Evolutionary conservation across 2,888 invertebrate genomes (phyloP).

Genomic region (Cataglyphis albicans): DNA sequence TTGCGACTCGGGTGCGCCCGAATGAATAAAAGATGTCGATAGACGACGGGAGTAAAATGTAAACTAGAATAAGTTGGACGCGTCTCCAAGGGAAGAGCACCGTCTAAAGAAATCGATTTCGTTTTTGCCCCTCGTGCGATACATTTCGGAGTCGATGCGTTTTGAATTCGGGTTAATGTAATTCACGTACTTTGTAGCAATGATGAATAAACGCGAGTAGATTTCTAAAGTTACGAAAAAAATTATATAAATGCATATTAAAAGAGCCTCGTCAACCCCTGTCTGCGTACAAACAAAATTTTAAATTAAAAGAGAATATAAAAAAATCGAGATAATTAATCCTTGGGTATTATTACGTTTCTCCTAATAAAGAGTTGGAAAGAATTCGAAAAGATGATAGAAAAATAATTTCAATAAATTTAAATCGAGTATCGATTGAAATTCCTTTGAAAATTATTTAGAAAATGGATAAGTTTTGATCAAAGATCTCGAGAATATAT

Average conservation of each 20-base stretch:
- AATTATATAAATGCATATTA: neutral
- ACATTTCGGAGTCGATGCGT: neutral
- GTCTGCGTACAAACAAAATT: neutral
- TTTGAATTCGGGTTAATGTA: slow-evolving; percentile 30
- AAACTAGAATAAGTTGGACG: slow-evolving; percentile 50
- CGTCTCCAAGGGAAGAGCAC: slow-evolving; percentile 26
- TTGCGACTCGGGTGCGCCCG: slow-evolving; percentile 40
- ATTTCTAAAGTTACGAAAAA: slow-evolving; percentile 10
- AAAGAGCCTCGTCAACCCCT: neutral
- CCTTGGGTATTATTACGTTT: neutral
- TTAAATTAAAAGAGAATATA: neutral
- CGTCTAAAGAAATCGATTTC: slow-evolving; percentile 51
- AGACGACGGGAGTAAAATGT: slow-evolving; percentile 51
- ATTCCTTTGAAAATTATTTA: neutral
- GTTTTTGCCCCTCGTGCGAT: slow-evolving; percentile 20
- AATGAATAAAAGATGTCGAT: slow-evolving; percentile 56
- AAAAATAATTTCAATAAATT: slow-evolving; percentile 10
- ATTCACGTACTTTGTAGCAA: neutral
- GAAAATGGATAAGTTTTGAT: neutral
- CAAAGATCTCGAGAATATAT: neutral
- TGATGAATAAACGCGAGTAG: slow-evolving; percentile 2
- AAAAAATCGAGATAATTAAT: neutral
- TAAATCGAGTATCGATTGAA: neutral
- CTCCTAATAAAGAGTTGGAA: neutral
- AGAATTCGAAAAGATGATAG: neutral